Evolutionary conservation across 2,888 invertebrate genomes (phyloP).

Genomic region (Mythimna albipuncta): DNA sequence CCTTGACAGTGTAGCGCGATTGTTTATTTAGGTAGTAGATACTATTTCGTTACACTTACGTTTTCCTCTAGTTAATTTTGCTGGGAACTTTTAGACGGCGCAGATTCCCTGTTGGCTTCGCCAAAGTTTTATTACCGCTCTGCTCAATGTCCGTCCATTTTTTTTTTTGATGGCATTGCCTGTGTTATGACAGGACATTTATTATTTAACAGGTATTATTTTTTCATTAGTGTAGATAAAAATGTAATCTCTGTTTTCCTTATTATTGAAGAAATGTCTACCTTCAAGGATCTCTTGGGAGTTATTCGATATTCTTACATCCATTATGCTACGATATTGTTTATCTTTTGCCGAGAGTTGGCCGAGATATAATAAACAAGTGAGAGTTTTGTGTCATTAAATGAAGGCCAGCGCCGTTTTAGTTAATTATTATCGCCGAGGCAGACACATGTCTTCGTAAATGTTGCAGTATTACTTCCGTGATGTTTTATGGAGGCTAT

Average conservation of each 20-base stretch:
- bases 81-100: slow-evolving; percentile 57
- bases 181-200: slow-evolving; percentile 36
- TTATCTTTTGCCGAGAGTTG: slow-evolving; percentile 15
- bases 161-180: slow-evolving; percentile 56
- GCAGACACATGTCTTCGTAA: slow-evolving; percentile 1
- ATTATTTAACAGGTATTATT: slow-evolving; percentile 25
- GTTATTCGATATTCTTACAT: slow-evolving; percentile 6
- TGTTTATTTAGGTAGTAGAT: slow-evolving; percentile 36
- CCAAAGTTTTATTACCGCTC: slow-evolving; percentile 63
- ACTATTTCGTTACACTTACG: slow-evolving; percentile 24
- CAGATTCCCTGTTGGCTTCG: slow-evolving; percentile 69
- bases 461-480: slow-evolving; percentile 19
- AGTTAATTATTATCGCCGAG: slow-evolving; percentile 33
- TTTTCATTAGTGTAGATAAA: slow-evolving; percentile 35
- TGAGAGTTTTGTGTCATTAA: slow-evolving; percentile 28
- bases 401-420: slow-evolving; percentile 6
- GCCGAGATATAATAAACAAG: slow-evolving; percentile 9
- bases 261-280: slow-evolving; percentile 6
- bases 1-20: slow-evolving; percentile 32
- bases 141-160: slow-evolving; percentile 52
- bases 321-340: slow-evolving; percentile 22
- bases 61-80: slow-evolving; percentile 63
- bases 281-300: background rate
- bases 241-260: slow-evolving; percentile 6
- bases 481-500: slow-evolving; percentile 22